A percentile compares a stretch with the other conserved stretches of the same genome.
phyloP scores from a whole-genome alignment of 1,140 invertebrate species.

The Oncopeltus fasciatus region DNA sequence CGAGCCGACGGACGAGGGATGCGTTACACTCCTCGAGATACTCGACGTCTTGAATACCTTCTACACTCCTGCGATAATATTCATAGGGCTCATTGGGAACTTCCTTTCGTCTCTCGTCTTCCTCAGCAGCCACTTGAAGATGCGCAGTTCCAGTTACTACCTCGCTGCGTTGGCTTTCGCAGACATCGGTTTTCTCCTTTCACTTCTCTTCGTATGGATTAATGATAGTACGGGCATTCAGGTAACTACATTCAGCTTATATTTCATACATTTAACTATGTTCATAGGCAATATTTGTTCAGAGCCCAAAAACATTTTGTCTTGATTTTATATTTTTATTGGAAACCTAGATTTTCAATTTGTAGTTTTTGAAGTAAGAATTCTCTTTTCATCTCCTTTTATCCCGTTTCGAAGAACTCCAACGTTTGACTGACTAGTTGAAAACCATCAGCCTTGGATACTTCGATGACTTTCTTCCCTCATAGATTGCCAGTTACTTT shows the following conservation, averaged over 20 bases:
- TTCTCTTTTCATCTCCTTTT: no score
- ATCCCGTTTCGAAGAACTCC: no score
- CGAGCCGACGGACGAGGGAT: conserved; percentile 12
- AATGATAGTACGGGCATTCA: conserved; percentile 34
- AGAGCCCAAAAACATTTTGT: no score
- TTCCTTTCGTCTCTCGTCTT: conserved; percentile 37
- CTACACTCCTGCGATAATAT: conserved; percentile 38
- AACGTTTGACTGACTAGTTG: no score
- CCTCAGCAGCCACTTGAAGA: conserved; percentile 37
- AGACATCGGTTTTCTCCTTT: conserved; percentile 38
- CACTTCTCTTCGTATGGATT: conserved; percentile 38
- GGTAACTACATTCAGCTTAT: conserved; percentile 22
- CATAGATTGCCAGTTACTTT: no score
- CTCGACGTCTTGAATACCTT: conserved; percentile 37
- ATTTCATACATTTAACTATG: no score
- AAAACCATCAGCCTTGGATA: no score
- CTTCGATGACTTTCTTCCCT: no score
- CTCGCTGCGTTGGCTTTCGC: conserved; percentile 39
- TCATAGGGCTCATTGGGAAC: conserved; percentile 39
- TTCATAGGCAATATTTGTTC: no score
- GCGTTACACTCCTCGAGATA: conserved; percentile 26
- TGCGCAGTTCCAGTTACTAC: conserved; percentile 42
- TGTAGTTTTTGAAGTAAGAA: no score
- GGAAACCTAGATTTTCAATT: no score
- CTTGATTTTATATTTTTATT: no score